Evolutionary conservation across 2,797 vertebrate species (phyloP).

Genomic region (Trichosurus vulpecula): DNA sequence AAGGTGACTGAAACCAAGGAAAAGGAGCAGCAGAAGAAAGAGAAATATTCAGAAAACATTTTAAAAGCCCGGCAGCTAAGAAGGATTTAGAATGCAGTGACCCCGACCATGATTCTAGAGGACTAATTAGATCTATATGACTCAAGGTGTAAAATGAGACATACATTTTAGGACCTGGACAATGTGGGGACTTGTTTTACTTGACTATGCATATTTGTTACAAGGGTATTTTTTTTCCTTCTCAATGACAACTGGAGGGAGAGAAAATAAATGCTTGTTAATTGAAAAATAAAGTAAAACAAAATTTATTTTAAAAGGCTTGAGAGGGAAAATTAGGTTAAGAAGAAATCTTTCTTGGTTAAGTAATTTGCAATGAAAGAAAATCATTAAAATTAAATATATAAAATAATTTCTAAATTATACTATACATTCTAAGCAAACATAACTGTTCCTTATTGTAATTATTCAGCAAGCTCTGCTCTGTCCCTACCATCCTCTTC

Average conservation of each 20-base stretch:
- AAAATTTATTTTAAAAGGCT: neutral
- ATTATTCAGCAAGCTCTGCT: neutral
- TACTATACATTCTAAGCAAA: neutral
- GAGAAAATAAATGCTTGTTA: neutral
- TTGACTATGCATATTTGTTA: neutral
- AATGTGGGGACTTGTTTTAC: neutral
- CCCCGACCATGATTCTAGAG: neutral
- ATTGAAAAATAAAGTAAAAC: neutral
- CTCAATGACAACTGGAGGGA: neutral
- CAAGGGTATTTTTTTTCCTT: neutral
- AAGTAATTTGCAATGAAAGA: neutral
- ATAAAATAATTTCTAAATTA: neutral
- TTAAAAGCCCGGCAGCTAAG: neutral
- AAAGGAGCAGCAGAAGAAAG: neutral
- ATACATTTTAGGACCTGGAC: neutral
- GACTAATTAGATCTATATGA: neutral
- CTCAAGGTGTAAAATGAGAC: neutral
- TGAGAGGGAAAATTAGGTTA: neutral
- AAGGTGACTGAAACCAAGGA: neutral
- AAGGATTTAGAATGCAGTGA: neutral
- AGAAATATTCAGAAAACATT: neutral
- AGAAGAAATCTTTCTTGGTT: neutral
- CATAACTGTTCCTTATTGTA: neutral
- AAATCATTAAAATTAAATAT: neutral
- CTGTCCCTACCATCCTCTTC: neutral